phyloP scores from a whole-genome alignment of 2,888 invertebrate species.

The Hartigia nigra region DNA sequence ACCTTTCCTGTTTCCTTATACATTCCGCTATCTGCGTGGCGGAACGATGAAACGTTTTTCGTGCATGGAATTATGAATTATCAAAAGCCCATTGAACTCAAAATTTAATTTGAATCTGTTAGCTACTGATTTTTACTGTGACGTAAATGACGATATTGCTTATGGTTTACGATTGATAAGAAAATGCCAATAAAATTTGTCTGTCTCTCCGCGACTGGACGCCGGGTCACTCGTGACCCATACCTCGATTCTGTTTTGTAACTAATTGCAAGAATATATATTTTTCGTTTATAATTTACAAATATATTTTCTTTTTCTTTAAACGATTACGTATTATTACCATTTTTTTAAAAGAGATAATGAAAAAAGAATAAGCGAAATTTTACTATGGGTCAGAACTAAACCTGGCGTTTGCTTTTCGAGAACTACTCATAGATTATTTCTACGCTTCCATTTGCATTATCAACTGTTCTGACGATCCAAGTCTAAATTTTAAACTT shows the following conservation, averaged over 20 bases:
- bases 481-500: neutral
- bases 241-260: too few relatives aligned
- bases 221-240: too few relatives aligned
- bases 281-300: too few relatives aligned
- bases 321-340: too few relatives aligned
- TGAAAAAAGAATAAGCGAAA: too few relatives aligned
- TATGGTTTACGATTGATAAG: neutral
- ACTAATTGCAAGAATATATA: too few relatives aligned
- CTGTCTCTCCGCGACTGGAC: too few relatives aligned
- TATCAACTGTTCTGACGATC: neutral
- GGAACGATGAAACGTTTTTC: neutral
- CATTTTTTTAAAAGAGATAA: too few relatives aligned
- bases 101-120: neutral
- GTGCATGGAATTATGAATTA: neutral
- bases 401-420: too few relatives aligned
- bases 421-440: neutral
- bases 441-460: neutral
- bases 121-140: neutral
- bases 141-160: neutral
- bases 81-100: neutral
- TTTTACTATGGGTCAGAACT: too few relatives aligned
- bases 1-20: conserved; percentile 3
- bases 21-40: neutral
- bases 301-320: too few relatives aligned
- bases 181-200: neutral